Evolutionary conservation across 2,888 invertebrate genomes (phyloP).

Genomic region (Scelioninae gen. 2): DNA sequence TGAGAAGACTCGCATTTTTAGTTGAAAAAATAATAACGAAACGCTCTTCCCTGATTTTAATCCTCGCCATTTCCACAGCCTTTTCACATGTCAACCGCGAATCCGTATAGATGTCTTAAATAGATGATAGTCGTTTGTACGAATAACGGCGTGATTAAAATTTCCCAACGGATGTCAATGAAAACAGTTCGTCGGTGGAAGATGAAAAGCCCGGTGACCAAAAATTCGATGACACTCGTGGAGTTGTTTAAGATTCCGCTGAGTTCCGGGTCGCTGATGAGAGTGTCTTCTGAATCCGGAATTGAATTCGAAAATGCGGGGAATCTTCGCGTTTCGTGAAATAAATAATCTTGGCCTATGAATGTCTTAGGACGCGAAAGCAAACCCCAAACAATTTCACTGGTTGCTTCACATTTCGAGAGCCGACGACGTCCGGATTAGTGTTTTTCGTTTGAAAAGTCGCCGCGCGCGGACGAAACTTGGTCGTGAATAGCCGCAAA

Average conservation of each 20-base stretch:
- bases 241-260: constrained; percentile 24
- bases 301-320: constrained; percentile 26
- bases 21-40: no score
- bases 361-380: constrained; percentile 22
- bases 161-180: not conserved
- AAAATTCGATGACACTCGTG: constrained; percentile 25
- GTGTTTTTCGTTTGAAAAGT: constrained; percentile 36
- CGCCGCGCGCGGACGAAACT: constrained; percentile 18
- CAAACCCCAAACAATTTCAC: constrained; percentile 39
- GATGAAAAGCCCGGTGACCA: constrained; percentile 16
- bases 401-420: constrained; percentile 35
- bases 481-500: constrained; percentile 39
- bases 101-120: no score
- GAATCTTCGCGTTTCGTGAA: constrained; percentile 14
- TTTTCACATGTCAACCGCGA: no score
- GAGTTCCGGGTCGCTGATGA: constrained; percentile 22
- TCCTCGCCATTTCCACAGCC: no score
- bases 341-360: no score
- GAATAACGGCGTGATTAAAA: constrained; percentile 29
- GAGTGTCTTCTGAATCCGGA: constrained; percentile 17
- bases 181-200: constrained; percentile 4
- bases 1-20: no score
- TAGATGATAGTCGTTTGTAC: no score
- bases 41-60: no score
- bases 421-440: constrained; percentile 42